A percentile compares a stretch with the other conserved stretches of the same genome.
These are phyloP conservation scores for Perca schrenkii DNA, from an alignment of 2,113 vertebrate genomes.

Conservation along the genomic window DNA sequence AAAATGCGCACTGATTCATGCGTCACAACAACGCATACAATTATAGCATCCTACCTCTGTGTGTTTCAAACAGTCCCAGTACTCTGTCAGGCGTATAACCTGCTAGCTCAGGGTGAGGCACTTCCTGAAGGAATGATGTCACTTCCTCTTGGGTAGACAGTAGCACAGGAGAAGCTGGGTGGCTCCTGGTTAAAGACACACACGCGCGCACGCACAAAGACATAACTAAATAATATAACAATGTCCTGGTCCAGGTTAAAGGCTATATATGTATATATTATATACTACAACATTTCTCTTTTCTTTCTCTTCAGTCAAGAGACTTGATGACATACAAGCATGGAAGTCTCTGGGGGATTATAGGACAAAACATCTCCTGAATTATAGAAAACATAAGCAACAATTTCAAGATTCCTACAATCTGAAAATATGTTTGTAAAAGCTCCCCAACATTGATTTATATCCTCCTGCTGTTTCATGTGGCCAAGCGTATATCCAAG, in stretches of 20 bases:
- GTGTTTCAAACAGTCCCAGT: conserved; percentile 88
- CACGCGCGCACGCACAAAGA: background rate
- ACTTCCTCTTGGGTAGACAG: conserved; percentile 86
- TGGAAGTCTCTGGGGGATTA: background rate
- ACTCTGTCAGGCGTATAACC: conserved; percentile 70
- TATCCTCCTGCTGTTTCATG: background rate
- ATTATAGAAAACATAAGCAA: background rate
- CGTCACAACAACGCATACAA: background rate
- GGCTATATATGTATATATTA: no score
- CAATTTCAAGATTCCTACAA: no score
- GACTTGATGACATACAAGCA: background rate
- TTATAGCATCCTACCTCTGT: conserved; percentile 77
- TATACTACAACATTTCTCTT: background rate
- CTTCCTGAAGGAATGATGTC: conserved; percentile 87
- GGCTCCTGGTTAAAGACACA: conserved; percentile 56
- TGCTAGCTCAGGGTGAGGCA: conserved; percentile 71
- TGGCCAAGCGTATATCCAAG: background rate
- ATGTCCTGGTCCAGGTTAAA: no score
- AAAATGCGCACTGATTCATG: background rate
- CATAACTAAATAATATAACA: no score
- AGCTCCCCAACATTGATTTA: background rate
- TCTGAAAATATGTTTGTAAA: background rate
- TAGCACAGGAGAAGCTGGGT: conserved; percentile 67
- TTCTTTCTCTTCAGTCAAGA: background rate
- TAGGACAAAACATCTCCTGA: no score